A percentile compares a stretch with the other conserved stretches of the same genome.
phyloP scores from a whole-genome alignment of 2,797 vertebrate genomes.

The Columba guinea region DNA sequence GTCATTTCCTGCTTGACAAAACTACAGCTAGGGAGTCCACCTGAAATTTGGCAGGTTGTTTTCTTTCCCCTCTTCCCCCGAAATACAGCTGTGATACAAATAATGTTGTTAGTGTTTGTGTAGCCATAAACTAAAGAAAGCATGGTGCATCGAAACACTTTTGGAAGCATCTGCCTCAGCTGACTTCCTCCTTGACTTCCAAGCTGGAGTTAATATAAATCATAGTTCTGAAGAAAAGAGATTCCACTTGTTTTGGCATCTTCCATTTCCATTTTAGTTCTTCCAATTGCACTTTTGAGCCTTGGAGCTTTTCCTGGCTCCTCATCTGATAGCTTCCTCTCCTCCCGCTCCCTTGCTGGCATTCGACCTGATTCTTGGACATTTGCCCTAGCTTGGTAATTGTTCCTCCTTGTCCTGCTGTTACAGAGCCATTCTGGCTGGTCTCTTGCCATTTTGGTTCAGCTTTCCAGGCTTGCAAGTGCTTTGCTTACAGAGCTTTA shows the following conservation, averaged over 20 bases:
- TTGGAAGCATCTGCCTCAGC: constrained; percentile 5
- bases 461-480: neutral
- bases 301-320: constrained; percentile 40
- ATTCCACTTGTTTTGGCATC: constrained; percentile 27
- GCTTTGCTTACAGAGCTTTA: neutral
- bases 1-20: neutral
- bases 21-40: neutral
- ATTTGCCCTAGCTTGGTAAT: constrained; percentile 15
- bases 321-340: constrained; percentile 45
- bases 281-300: neutral
- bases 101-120: neutral
- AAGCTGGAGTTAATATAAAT: constrained; percentile 5
- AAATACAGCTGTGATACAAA: neutral
- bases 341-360: constrained; percentile 16
- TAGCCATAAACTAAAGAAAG: neutral
- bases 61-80: neutral
- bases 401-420: neutral
- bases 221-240: neutral
- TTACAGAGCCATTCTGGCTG: fast-evolving
- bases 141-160: neutral
- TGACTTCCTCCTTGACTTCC: constrained; percentile 10
- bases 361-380: neutral
- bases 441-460: neutral
- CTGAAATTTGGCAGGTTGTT: neutral
- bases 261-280: constrained; percentile 7